Evolutionary conservation across 2,888 invertebrate genomes (phyloP).

Genomic region (Chaitophorus viminalis): DNA sequence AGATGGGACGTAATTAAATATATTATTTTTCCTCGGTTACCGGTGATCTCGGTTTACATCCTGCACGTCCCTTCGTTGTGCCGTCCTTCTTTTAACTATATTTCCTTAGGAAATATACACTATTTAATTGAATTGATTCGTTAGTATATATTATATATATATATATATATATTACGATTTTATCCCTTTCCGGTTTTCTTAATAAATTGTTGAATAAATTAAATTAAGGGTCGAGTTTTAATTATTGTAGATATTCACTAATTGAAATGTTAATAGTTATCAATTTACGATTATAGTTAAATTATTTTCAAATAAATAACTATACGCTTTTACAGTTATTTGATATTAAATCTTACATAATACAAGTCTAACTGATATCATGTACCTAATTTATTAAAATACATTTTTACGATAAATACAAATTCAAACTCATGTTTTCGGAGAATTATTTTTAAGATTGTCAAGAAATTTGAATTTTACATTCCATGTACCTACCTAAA

Average conservation of each 20-base stretch:
- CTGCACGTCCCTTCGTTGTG: neutral
- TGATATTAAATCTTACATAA: too few relatives aligned
- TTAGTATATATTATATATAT: neutral
- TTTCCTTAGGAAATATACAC: conserved; percentile 19
- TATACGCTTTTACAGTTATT: neutral
- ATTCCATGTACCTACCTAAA: too few relatives aligned
- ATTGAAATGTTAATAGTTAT: neutral
- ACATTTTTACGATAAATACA: too few relatives aligned
- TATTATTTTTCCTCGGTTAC: conserved; percentile 11
- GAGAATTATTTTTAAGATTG: too few relatives aligned
- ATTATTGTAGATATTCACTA: neutral
- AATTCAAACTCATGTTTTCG: too few relatives aligned
- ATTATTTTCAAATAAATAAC: neutral
- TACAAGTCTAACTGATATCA: too few relatives aligned
- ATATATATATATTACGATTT: neutral
- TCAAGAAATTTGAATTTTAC: too few relatives aligned
- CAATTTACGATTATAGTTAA: neutral
- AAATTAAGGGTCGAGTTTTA: neutral
- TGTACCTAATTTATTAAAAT: too few relatives aligned
- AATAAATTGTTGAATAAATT: neutral
- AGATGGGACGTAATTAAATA: neutral
- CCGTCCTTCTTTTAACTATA: conserved; percentile 1
- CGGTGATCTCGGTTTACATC: neutral
- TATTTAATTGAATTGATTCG: conserved; percentile 13
- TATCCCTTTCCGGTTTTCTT: neutral